Conservation (phyloP, 1,140 invertebrate genomes). For the Leptinotarsa defecta region DNA sequence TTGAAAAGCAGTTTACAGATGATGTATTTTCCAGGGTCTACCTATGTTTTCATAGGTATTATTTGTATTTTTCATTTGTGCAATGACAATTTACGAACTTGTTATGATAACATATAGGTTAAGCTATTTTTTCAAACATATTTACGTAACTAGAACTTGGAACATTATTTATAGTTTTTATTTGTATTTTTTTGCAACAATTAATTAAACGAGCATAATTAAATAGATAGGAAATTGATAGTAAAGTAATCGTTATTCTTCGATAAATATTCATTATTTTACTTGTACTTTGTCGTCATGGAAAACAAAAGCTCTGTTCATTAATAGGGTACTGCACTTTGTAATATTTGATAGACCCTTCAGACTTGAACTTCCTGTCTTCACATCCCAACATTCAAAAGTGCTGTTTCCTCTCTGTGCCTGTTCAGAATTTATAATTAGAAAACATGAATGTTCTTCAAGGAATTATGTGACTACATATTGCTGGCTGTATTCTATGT, state of each 20-base stretch:
- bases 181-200: neutral
- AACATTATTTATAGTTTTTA: neutral
- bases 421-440: slow-evolving; percentile 47
- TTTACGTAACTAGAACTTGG: neutral
- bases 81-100: neutral
- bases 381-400: slow-evolving; percentile 44
- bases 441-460: slow-evolving; percentile 30
- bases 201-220: slow-evolving; percentile 6
- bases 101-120: neutral
- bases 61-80: slow-evolving; percentile 11
- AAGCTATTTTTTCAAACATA: neutral
- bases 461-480: slow-evolving; percentile 12
- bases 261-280: slow-evolving; percentile 4
- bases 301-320: slow-evolving; percentile 23
- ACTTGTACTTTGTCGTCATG: slow-evolving; percentile 3
- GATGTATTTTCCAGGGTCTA: slow-evolving; percentile 17
- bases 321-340: slow-evolving; percentile 22
- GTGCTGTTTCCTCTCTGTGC: slow-evolving; percentile 43
- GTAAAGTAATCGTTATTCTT: slow-evolving; percentile 9
- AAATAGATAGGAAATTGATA: slow-evolving; percentile 13
- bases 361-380: slow-evolving; percentile 46
- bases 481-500: too few relatives aligned
- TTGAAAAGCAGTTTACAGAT: neutral
- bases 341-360: slow-evolving; percentile 37
- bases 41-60: slow-evolving; percentile 19